Conservation (phyloP, 2,797 vertebrate genomes). For the Momotus momota region DNA sequence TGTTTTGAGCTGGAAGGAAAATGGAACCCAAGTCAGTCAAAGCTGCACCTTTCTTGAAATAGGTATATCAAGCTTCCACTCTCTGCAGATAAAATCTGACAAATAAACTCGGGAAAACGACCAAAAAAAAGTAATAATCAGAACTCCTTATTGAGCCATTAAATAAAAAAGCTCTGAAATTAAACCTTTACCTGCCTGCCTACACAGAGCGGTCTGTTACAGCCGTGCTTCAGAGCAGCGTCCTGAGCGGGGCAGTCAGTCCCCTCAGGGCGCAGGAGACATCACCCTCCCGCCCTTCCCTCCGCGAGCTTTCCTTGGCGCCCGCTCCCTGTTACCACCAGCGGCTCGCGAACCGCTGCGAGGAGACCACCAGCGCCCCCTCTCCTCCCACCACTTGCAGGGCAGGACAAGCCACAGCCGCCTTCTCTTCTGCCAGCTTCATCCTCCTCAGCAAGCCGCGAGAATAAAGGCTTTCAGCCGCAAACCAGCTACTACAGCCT, state of each 20-base stretch:
- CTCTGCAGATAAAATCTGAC: not conserved
- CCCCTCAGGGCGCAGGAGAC: rapidly evolving
- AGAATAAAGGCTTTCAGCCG: rapidly evolving
- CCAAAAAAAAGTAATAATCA: not conserved
- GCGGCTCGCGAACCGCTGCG: no score
- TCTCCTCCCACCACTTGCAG: not conserved
- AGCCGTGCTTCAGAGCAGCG: rapidly evolving
- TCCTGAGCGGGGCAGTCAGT: rapidly evolving
- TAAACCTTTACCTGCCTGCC: not conserved
- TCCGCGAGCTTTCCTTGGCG: no score
- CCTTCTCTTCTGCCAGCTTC: no score
- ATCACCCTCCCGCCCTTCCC: rapidly evolving
- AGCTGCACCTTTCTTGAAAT: not conserved
- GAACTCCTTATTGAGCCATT: not conserved
- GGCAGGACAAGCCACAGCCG: rapidly evolving
- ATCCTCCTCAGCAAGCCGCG: no score
- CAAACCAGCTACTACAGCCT: not conserved
- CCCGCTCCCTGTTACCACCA: no score
- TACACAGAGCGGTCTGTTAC: rapidly evolving
- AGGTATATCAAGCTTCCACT: no score
- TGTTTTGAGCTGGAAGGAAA: not conserved
- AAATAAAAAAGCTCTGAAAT: not conserved
- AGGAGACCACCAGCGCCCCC: rapidly evolving
- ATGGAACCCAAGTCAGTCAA: not conserved
- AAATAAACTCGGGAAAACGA: not conserved